Percentiles rank a stretch among this genome's conserved stretches.
Conservation (phyloP, 2,888 invertebrate species). For the Nowickia ferox region DNA sequence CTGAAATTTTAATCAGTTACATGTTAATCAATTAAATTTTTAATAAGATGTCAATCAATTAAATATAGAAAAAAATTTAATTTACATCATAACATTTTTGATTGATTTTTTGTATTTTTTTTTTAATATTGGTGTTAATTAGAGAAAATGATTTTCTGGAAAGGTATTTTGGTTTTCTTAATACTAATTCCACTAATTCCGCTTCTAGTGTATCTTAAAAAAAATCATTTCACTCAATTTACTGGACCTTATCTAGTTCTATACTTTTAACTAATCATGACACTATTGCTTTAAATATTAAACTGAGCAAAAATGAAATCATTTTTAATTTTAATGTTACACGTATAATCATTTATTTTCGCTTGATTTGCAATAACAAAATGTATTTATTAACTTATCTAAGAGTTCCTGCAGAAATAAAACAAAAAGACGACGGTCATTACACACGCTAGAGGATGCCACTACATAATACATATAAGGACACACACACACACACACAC, state of each 20-base stretch:
- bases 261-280: background rate
- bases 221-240: background rate
- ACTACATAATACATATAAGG: conserved; percentile 10
- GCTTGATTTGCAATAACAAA: conserved; percentile 60
- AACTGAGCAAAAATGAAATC: conserved; percentile 19
- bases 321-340: conserved; percentile 15
- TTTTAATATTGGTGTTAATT: no score
- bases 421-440: conserved; percentile 21
- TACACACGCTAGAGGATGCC: background rate
- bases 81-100: no score
- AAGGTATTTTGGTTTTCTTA: no score
- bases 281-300: background rate
- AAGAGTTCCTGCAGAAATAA: conserved; percentile 10
- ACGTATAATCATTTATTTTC: conserved; percentile 61
- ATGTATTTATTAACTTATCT: conserved; percentile 14
- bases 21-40: no score
- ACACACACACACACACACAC: background rate
- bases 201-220: background rate
- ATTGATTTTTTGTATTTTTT: no score
- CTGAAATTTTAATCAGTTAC: no score
- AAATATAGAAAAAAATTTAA: no score
- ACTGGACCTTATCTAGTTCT: background rate
- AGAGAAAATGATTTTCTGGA: no score
- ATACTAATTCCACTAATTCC: no score
- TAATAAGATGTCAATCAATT: no score